Conservation (phyloP, 92 coral and sea anemone genomes). For the Plumapathes pennacea region DNA sequence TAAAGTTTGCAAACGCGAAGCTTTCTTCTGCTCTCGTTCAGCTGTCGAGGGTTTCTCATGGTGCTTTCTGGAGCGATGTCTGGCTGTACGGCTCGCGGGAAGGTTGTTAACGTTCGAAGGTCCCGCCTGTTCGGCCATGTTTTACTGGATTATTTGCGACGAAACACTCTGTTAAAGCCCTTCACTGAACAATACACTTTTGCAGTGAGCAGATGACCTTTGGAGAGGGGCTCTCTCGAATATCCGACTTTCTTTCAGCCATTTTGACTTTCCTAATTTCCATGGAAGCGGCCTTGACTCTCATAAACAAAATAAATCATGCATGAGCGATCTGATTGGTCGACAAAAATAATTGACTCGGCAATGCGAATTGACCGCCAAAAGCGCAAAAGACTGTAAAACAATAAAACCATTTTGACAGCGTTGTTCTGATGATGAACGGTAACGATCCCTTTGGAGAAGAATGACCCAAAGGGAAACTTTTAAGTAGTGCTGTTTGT, state of each 20-base stretch:
- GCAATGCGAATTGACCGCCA: conserved; percentile 1
- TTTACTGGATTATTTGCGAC: neutral
- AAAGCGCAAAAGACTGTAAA: too few species aligned
- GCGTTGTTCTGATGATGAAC: too few species aligned
- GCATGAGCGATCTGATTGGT: conserved; percentile 74
- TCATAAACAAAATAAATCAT: conserved; percentile 84
- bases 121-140: conserved; percentile 45
- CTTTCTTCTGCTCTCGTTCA: conserved; percentile 96
- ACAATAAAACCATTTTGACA: too few species aligned
- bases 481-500: too few species aligned
- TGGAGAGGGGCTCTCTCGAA: neutral
- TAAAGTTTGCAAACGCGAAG: conserved; percentile 87
- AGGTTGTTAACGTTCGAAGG: conserved; percentile 2
- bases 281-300: conserved; percentile 71
- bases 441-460: too few species aligned
- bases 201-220: too few species aligned
- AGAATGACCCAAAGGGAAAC: too few species aligned
- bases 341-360: conserved; percentile 22
- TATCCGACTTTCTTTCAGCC: conserved; percentile 1
- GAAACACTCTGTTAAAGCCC: conserved; percentile 5
- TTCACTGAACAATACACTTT: too few species aligned
- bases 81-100: conserved; percentile 40
- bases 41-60: conserved; percentile 90
- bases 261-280: conserved; percentile 56
- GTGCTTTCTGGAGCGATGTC: conserved; percentile 83